phyloP scores from a whole-genome alignment of 2,797 vertebrate genomes.

The Limnodromus scolopaceus region DNA sequence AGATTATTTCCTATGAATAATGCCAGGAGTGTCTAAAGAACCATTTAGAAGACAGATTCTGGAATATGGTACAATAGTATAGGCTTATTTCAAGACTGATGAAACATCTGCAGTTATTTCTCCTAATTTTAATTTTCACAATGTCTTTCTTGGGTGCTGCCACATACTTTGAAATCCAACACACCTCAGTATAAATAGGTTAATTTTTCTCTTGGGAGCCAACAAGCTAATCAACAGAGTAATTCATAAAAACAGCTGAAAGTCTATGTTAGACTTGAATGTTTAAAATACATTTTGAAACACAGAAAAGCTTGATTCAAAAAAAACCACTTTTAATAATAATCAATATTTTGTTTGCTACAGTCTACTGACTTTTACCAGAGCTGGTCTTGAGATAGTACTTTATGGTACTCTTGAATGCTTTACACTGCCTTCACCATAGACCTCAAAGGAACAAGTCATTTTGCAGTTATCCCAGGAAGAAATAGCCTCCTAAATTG shows the following conservation, averaged over 20 bases:
- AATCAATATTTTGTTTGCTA: conserved; percentile 39
- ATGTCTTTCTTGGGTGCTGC: neutral
- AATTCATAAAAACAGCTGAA: neutral
- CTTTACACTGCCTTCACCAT: neutral
- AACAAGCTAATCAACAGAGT: neutral
- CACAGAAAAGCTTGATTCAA: neutral
- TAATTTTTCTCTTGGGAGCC: neutral
- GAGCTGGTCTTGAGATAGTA: neutral
- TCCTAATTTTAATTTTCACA: neutral
- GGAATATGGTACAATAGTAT: neutral
- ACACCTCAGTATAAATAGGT: neutral
- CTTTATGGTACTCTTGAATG: neutral
- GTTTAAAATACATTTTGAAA: conserved; percentile 37
- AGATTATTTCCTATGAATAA: neutral
- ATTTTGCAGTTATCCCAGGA: neutral
- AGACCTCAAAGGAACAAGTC: neutral
- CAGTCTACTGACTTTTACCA: conserved; percentile 17
- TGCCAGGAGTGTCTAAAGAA: neutral
- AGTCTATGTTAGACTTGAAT: neutral
- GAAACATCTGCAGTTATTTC: neutral
- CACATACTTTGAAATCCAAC: conserved; percentile 23
- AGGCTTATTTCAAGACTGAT: neutral
- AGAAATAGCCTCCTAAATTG: neutral
- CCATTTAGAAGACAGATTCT: neutral
- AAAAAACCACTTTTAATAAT: conserved; percentile 53